Conservation (phyloP, 2,797 vertebrate genomes). For the Oceanodroma leucorhoa region DNA sequence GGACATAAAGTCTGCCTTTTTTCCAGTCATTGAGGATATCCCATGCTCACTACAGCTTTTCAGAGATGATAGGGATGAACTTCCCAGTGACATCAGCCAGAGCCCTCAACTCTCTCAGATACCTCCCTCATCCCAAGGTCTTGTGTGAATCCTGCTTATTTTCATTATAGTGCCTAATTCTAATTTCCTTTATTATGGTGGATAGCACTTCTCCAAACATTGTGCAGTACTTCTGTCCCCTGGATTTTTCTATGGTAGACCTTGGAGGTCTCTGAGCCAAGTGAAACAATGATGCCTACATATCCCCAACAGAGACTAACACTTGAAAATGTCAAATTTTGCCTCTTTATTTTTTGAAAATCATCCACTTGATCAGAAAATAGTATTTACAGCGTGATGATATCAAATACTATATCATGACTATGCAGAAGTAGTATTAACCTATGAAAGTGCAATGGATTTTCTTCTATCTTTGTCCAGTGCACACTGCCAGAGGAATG, state of each 20-base stretch:
- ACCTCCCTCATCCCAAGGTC: neutral
- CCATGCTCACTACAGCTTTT: neutral
- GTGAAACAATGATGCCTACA: neutral
- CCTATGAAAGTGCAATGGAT: neutral
- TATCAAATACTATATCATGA: neutral
- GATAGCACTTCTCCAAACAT: neutral
- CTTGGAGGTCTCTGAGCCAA: neutral
- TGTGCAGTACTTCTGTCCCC: neutral
- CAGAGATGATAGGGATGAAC: neutral
- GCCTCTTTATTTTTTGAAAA: neutral
- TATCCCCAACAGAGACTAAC: neutral
- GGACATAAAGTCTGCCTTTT: neutral
- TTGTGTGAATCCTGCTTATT: neutral
- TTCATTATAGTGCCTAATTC: neutral
- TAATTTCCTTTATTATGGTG: neutral
- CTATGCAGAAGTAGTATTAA: neutral
- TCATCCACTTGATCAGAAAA: neutral
- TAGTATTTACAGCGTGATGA: neutral
- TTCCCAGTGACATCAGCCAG: neutral
- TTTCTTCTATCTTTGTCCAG: neutral
- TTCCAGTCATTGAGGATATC: neutral
- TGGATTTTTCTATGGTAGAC: neutral
- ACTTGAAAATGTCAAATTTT: neutral
- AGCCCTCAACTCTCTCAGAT: neutral
- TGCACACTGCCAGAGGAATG: neutral